phyloP scores from a whole-genome alignment of 2,113 vertebrate species.

The Craseonycteris thonglongyai region DNA sequence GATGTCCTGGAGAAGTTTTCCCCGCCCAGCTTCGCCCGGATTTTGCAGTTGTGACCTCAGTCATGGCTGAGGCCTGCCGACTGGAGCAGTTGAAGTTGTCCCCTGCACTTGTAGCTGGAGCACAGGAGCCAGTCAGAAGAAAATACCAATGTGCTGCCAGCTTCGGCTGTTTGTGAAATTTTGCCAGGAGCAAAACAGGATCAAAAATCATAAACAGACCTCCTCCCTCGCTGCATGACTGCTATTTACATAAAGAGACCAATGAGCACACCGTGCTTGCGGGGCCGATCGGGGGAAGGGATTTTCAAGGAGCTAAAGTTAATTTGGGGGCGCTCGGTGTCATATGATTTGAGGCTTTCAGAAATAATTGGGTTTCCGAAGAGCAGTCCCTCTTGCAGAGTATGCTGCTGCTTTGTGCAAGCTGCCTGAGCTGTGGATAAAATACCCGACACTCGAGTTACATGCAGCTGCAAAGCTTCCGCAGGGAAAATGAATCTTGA shows the following conservation, averaged over 20 bases:
- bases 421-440: not conserved
- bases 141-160: conserved; percentile 57
- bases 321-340: not conserved
- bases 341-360: not conserved
- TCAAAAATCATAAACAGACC: conserved; percentile 70
- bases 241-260: conserved; percentile 45
- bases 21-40: not conserved
- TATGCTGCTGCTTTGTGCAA: not conserved
- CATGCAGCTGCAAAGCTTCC: not conserved
- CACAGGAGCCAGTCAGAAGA: conserved; percentile 63
- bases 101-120: not conserved
- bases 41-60: conserved; percentile 7
- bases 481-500: not conserved
- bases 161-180: conserved; percentile 55
- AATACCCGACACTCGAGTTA: not conserved
- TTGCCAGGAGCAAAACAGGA: conserved; percentile 70
- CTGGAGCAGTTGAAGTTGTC: not conserved
- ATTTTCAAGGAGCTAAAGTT: not conserved
- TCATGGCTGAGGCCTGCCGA: not conserved
- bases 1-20: not conserved
- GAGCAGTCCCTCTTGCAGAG: not conserved
- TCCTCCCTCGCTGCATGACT: conserved; percentile 42
- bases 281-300: not conserved
- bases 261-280: not conserved
- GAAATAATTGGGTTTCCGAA: not conserved